Conservation (phyloP, 2,113 vertebrate species). For the Megaptera novaeangliae region DNA sequence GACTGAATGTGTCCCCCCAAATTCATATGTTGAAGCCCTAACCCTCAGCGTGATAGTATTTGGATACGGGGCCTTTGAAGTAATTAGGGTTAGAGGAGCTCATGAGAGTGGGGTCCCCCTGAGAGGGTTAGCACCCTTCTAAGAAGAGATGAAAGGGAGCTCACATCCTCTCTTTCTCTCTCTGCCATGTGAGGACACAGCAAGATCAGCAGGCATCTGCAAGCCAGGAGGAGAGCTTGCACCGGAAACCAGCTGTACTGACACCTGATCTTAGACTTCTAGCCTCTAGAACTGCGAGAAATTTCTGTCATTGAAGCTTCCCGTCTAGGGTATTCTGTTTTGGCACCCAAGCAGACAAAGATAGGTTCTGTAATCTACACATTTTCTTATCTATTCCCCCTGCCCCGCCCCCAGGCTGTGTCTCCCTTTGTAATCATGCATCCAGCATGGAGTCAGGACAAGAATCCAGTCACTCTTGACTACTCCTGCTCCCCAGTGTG, state of each 20-base stretch:
- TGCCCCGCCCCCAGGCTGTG: rapidly evolving
- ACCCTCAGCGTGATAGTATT: too few species aligned
- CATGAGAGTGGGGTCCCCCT: background rate
- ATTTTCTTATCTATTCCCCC: background rate
- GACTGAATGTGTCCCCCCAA: background rate
- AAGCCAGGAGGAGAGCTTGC: background rate
- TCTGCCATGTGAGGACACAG: background rate
- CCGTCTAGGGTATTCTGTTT: background rate
- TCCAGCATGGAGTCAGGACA: background rate
- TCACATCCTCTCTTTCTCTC: background rate
- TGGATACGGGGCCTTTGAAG: background rate
- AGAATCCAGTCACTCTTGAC: background rate
- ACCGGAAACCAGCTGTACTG: background rate
- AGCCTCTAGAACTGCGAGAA: background rate
- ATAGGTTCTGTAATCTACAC: too few species aligned
- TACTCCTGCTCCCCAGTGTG: background rate
- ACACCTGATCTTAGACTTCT: background rate
- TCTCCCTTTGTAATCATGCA: background rate
- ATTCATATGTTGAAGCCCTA: background rate
- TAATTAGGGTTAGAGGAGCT: too few species aligned
- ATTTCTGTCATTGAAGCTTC: background rate
- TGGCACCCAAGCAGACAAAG: background rate
- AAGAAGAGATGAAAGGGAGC: background rate
- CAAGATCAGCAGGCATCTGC: background rate
- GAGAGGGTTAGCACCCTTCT: background rate